A percentile compares a stretch with the other conserved stretches of the same genome.
Evolutionary conservation across 2,113 vertebrate genomes (phyloP).

Genomic region (Addax nasomaculatus): DNA sequence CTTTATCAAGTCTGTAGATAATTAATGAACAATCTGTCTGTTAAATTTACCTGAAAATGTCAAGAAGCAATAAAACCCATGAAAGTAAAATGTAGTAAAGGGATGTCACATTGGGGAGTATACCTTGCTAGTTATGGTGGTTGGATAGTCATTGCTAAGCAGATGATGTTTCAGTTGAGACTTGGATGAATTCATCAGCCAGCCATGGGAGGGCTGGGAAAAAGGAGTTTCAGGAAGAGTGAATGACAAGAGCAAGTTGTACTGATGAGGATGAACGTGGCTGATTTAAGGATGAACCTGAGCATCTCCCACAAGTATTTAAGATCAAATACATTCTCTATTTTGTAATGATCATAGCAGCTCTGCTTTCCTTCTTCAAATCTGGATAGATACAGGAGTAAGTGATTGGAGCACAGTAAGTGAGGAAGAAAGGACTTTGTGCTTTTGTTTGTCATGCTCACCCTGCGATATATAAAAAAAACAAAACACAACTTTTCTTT

Average conservation of each 20-base stretch:
- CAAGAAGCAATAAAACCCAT: background rate
- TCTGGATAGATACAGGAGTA: background rate
- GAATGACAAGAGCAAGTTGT: no score
- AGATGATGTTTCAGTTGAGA: background rate
- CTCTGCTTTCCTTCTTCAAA: background rate
- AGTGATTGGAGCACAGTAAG: background rate
- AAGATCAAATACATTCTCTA: background rate
- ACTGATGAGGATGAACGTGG: fast-evolving
- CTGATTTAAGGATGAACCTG: background rate
- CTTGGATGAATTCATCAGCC: background rate
- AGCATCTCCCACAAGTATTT: background rate
- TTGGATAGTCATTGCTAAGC: background rate
- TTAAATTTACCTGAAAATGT: background rate
- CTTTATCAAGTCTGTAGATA: background rate
- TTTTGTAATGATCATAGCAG: background rate
- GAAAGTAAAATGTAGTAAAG: background rate
- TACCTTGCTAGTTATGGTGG: background rate
- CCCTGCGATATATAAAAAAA: background rate
- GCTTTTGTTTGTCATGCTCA: background rate
- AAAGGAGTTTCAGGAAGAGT: no score
- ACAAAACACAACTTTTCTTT: background rate
- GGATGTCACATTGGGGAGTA: background rate
- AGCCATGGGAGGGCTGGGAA: fast-evolving
- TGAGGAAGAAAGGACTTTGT: background rate
- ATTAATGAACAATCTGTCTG: background rate